Evolutionary conservation across 1,140 invertebrate genomes (phyloP).

Genomic region (Drosophila dunni): DNA sequence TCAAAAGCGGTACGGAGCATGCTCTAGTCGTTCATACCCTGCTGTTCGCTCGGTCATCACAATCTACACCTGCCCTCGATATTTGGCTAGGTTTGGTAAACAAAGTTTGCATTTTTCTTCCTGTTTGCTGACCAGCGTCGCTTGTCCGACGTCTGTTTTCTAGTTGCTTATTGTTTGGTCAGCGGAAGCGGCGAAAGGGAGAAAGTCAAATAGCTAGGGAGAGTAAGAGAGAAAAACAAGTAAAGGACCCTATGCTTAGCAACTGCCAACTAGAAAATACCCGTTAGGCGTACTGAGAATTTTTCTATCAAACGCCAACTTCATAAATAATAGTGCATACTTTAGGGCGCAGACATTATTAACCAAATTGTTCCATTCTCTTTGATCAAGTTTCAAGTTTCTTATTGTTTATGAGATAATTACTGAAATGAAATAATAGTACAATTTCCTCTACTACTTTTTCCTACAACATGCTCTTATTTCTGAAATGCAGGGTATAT

Average conservation of each 20-base stretch:
- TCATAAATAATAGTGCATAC: no score
- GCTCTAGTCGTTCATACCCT: neutral
- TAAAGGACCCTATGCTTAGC: neutral
- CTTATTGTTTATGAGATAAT: no score
- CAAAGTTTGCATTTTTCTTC: constrained; percentile 35
- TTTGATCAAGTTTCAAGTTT: no score
- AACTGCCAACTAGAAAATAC: no score
- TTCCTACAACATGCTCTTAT: no score
- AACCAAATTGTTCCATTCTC: no score
- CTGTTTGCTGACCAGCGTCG: constrained; percentile 45
- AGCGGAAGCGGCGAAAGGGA: constrained; percentile 29
- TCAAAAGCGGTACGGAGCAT: neutral
- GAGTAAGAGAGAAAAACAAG: neutral
- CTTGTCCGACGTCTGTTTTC: constrained; percentile 9
- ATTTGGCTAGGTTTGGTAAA: constrained; percentile 32
- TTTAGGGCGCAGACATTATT: no score
- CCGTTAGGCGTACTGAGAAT: no score
- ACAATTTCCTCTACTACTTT: no score
- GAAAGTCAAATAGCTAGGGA: constrained; percentile 26
- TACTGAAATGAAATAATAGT: no score
- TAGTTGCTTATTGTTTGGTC: constrained; percentile 51
- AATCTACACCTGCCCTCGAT: constrained; percentile 9
- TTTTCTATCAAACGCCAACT: no score
- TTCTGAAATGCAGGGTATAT: no score
- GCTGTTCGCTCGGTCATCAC: neutral